Evolutionary conservation across 2,113 vertebrate genomes (phyloP).

Genomic region (Archilochus colubris): DNA sequence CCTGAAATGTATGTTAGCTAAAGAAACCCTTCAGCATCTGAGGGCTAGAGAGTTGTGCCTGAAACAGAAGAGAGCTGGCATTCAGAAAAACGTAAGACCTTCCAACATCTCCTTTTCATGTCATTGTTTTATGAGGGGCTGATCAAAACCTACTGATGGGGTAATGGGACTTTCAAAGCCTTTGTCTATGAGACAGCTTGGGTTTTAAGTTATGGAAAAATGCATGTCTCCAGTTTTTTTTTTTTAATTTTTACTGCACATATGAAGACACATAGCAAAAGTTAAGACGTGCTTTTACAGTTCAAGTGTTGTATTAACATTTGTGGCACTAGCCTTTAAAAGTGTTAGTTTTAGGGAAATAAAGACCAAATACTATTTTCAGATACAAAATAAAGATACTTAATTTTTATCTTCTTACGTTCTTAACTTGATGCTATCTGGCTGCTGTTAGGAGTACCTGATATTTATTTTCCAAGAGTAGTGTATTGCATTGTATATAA

Average conservation of each 20-base stretch:
- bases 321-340: neutral
- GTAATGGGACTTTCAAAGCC: neutral
- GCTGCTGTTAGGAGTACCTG: neutral
- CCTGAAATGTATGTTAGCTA: slow-evolving; percentile 86
- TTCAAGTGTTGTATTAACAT: neutral
- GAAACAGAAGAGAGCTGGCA: slow-evolving; percentile 80
- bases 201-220: neutral
- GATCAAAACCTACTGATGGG: neutral
- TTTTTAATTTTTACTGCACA: neutral
- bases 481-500: neutral
- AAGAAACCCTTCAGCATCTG: slow-evolving; percentile 92
- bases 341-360: neutral
- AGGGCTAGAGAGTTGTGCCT: slow-evolving; percentile 90
- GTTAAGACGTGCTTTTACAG: neutral
- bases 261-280: neutral
- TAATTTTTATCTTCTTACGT: neutral
- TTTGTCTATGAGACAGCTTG: neutral
- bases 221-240: neutral
- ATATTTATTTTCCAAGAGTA: neutral
- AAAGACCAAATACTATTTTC: neutral
- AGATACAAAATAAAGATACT: neutral
- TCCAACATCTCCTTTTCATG: neutral
- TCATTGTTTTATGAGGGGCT: neutral
- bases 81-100: slow-evolving; percentile 80
- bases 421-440: neutral